Base-by-base conservation (phyloP, 2,888 invertebrate species). In the Rhyacophila evoluta region DNA sequence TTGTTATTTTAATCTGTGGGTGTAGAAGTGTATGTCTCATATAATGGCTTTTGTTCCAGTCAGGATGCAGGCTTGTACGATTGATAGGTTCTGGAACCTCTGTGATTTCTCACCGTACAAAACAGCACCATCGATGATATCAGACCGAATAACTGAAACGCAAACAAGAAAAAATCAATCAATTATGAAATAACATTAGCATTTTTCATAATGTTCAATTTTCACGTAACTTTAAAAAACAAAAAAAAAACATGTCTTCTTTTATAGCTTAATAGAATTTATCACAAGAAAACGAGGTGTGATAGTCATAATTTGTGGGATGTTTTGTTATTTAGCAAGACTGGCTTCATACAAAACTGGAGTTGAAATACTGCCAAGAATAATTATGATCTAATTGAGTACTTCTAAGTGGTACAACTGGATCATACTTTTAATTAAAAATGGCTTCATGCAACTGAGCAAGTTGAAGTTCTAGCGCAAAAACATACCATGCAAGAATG, bases 121-220 rank as follows among this genome's bases (percentile, higher is more conserved):
- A 94, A 94, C 8, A 95, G 87, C 81, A 95, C 87, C 92, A 94
- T 94, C 37, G 94, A 94, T 1, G 94, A 92, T 81, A 95, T 92
- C 81, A 94, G 88, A 2, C 95, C 94, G 85, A 94, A 94, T 41
- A 95, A 85, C 91, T 93, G 89, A 33, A 92, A 88, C 10, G 25
- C 2, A 15, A 55, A 77, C 41, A 41, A n/a, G n/a, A n/a, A n/a
- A n/a, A n/a, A n/a, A n/a, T n/a, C n/a, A n/a, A n/a, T n/a, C n/a
- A n/a, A n/a, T n/a, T n/a, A n/a, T n/a, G n/a, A n/a, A n/a, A n/a
- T n/a, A n/a, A n/a, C n/a, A n/a, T n/a, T n/a, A n/a, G n/a, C n/a
- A n/a, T n/a, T n/a, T n/a, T n/a, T n/a, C n/a, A n/a, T n/a, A n/a
- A n/a, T n/a, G n/a, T n/a, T n/a, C n/a, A n/a, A n/a, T n/a, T n/a